Evolutionary conservation across 1,140 invertebrate genomes (phyloP).

Genomic region (Archivesica marissinica): DNA sequence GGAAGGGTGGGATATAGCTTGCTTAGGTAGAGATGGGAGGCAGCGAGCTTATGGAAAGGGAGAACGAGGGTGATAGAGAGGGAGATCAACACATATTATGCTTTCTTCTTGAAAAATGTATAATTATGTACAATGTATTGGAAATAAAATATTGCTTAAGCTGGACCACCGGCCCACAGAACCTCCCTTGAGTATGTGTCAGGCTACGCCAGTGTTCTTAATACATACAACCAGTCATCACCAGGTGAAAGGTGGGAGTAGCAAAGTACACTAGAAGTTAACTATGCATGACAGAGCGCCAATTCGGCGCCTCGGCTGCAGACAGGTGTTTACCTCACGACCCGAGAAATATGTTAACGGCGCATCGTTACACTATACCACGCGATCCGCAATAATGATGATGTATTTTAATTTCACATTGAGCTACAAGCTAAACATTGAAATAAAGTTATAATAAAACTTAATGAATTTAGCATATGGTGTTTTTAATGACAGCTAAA

Average conservation of each 20-base stretch:
- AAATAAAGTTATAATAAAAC: constrained; percentile 6
- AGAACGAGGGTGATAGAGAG: too few species aligned
- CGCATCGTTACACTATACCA: constrained; percentile 33
- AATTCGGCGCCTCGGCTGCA: constrained; percentile 38
- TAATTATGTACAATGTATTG: too few species aligned
- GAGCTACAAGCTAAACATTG: constrained; percentile 3
- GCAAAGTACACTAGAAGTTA: constrained; percentile 48
- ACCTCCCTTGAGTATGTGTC: too few species aligned
- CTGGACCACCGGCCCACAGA: too few species aligned
- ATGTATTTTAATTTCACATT: constrained; percentile 28
- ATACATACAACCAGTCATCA: neutral
- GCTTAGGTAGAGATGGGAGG: too few species aligned
- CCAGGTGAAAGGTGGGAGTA: constrained; percentile 52
- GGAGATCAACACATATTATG: too few species aligned
- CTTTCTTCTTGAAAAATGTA: too few species aligned
- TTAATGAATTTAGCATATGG: constrained; percentile 15
- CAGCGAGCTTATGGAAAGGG: too few species aligned
- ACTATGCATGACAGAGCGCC: constrained; percentile 55
- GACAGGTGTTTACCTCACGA: constrained; percentile 58
- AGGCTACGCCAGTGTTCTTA: neutral
- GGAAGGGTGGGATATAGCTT: too few species aligned
- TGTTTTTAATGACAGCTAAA: too few species aligned
- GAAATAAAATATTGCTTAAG: too few species aligned
- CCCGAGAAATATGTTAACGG: constrained; percentile 41
- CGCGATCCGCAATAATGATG: constrained; percentile 2